Conservation (phyloP, 2,797 vertebrate genomes). For the Petrocephalus schoutedeni region DNA sequence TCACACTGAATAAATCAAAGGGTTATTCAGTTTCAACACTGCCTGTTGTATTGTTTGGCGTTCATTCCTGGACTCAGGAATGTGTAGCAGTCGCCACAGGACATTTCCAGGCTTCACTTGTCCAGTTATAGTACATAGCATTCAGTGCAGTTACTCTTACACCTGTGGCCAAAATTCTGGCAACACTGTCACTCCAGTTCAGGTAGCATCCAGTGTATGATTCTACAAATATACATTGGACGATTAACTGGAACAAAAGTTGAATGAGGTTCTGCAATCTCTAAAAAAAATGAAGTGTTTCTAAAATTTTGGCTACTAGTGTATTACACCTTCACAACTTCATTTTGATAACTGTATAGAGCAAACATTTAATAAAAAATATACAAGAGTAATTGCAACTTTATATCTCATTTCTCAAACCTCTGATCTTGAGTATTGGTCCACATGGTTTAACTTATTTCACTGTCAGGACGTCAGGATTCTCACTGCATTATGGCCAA, state of each 20-base stretch:
- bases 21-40: neutral
- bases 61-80: neutral
- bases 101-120: neutral
- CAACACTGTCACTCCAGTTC: no score
- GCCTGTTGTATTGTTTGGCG: neutral
- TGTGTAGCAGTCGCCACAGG: constrained; percentile 3
- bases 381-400: constrained; percentile 38
- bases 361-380: neutral
- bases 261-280: no score
- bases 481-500: constrained; percentile 82
- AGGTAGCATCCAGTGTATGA: no score
- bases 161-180: no score
- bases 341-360: neutral
- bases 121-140: neutral
- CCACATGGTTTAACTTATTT: neutral
- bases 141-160: neutral
- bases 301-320: no score
- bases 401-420: constrained; percentile 30
- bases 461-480: neutral
- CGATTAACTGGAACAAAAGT: no score
- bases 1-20: constrained; percentile 51
- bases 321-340: neutral
- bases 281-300: no score
- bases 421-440: neutral
- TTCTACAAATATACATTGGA: no score